These are phyloP conservation scores for Astropecten irregularis DNA, from an alignment of 53 echinoderm and acorn worm genomes.

Conservation along the genomic window DNA sequence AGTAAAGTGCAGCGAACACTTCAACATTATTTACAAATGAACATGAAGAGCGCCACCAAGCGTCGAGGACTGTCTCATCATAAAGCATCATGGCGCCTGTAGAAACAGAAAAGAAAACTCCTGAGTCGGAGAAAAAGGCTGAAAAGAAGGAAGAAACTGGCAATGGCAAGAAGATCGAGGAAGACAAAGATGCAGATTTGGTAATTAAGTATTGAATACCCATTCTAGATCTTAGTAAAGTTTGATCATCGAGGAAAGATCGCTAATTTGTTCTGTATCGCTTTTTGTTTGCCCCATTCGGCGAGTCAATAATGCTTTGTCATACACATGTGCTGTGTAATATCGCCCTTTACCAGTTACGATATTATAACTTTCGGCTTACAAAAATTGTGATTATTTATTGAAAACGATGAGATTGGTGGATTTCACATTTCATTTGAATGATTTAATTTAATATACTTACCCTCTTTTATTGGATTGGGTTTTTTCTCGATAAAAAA, in stretches of 20 bases:
- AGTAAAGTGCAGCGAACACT: no score
- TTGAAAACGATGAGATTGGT: neutral
- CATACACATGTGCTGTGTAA: neutral
- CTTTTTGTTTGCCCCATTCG: neutral
- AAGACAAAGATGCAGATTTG: slow-evolving; percentile 77
- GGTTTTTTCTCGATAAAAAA: no score
- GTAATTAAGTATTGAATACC: slow-evolving; percentile 10
- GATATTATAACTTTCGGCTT: neutral
- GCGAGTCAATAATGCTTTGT: neutral
- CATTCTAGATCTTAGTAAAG: neutral
- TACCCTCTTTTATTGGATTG: no score
- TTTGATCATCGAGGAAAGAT: neutral
- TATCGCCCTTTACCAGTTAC: slow-evolving; percentile 18
- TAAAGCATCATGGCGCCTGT: slow-evolving; percentile 72
- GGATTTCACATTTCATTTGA: no score
- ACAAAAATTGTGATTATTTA: neutral
- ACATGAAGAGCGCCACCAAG: slow-evolving; percentile 40
- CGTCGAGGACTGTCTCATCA: neutral
- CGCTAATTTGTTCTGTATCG: neutral
- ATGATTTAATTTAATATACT: no score
- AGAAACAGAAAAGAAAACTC: slow-evolving; percentile 57
- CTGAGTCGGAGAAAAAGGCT: slow-evolving; percentile 55
- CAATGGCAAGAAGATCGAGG: slow-evolving; percentile 77
- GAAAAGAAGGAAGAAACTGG: slow-evolving; percentile 73
- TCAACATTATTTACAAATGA: no score